A percentile compares a stretch with the other conserved stretches of the same genome.
phyloP scores from a whole-genome alignment of 2,888 invertebrate species.

The Ethmia dodecea region DNA sequence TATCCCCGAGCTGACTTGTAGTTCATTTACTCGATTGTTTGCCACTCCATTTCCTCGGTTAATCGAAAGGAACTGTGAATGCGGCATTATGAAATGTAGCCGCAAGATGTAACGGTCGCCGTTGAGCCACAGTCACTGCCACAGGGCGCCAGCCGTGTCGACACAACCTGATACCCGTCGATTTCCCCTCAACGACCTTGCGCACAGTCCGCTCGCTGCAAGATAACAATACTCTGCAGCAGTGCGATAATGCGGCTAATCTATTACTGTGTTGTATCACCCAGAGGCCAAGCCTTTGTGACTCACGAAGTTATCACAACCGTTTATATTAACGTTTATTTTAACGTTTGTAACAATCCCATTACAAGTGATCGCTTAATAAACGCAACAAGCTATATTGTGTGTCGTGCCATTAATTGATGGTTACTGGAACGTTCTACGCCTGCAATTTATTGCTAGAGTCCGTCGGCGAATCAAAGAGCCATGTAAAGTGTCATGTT shows the following conservation, averaged over 20 bases:
- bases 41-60: conserved; percentile 28
- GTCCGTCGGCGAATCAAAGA: conserved; percentile 22
- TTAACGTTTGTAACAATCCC: conserved; percentile 25
- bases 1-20: neutral
- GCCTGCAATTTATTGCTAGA: conserved; percentile 23
- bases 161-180: conserved; percentile 43
- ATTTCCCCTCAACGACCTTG: conserved; percentile 75
- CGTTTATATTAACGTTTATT: too few relatives aligned
- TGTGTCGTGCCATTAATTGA: conserved; percentile 27
- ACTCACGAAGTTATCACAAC: conserved; percentile 18
- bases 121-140: conserved; percentile 36
- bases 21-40: conserved; percentile 6
- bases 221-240: conserved; percentile 45
- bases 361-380: conserved; percentile 29
- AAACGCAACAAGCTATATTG: conserved; percentile 22
- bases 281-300: conserved; percentile 14
- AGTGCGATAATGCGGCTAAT: conserved; percentile 34
- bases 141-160: conserved; percentile 46
- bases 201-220: conserved; percentile 40
- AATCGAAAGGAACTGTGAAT: conserved; percentile 42
- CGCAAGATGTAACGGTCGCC: conserved; percentile 52
- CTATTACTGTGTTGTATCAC: conserved; percentile 19
- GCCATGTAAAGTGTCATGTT: conserved; percentile 25
- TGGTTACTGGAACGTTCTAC: conserved; percentile 27
- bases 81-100: conserved; percentile 49